Base-by-base conservation (phyloP, 2,888 invertebrate species). In the Steinernema scapterisci region DNA sequence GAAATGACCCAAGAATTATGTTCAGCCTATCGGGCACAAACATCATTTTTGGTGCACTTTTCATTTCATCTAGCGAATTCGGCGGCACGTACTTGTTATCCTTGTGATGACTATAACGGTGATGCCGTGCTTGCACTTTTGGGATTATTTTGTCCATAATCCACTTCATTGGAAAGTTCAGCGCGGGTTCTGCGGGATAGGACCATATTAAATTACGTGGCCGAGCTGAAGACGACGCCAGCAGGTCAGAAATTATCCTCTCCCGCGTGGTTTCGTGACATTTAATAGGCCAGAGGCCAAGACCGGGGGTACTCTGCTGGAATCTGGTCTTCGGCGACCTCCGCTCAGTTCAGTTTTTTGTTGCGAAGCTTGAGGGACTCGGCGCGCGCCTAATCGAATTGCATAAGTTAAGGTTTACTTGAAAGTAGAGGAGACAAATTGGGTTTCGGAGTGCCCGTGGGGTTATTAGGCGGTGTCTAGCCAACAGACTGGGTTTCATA, bases 381-480 rank as follows among this genome's bases (percentile, higher is more conserved):
- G 31, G 63, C n/a, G 16, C 63, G 63, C 63, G 63, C 21, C 63
- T 27, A 63, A 63, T 63, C 27, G 11, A 16, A 63, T 63, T 31
- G 31, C 27, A 63, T 63, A 63, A 63, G 63, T 63, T 63, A 38
- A 63, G 63, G 27, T 63, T 16, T 27, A 31, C 27, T 63, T 31
- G 63, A 63, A 63, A 63, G 63, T 63, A 38, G 63, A 63, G 63
- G 63, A 25, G 63, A 63, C 63, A 63, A 63, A 63, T 63, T 63
- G 63, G 63, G 63, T 63, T 63, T 63, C 27, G 25, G 63, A 54
- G 63, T 25, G 16, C 63, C 63, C 11, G 25, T 27, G 63, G 54
- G 54, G 31, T 31, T 31, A 63, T 31, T 63, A 63, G 63, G 38
- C 23, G 19, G 16, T 25, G 63, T 63, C 63, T 63, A 63, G 27